A percentile compares a stretch with the other conserved stretches of the same genome.
Conservation (phyloP, 1,140 invertebrate species). For the Dryas iulia region DNA sequence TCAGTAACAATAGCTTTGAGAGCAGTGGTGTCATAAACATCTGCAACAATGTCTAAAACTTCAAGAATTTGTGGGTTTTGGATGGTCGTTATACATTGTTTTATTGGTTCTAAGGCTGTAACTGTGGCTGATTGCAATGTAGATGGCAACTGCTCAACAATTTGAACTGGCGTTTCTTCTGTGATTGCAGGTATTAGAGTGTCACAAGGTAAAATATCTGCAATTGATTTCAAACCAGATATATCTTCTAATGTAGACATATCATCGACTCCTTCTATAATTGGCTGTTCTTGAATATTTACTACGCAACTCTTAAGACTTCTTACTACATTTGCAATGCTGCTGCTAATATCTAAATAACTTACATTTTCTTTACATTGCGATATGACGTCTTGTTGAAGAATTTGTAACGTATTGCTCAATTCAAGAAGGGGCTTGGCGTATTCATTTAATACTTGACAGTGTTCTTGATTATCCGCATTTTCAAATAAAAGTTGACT, state of each 20-base stretch:
- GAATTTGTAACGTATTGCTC: constrained; percentile 69
- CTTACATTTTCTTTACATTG: constrained; percentile 57
- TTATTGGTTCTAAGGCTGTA: constrained; percentile 48
- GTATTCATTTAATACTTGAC: constrained; percentile 70
- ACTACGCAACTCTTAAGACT: constrained; percentile 80
- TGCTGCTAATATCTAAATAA: constrained; percentile 44
- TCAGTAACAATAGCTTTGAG: constrained; percentile 57
- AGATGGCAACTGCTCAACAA: constrained; percentile 31
- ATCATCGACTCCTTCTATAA: constrained; percentile 68
- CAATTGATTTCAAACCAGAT: constrained; percentile 80
- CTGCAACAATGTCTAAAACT: constrained; percentile 52
- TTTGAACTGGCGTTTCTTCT: constrained; percentile 41
- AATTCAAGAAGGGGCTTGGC: constrained; percentile 79
- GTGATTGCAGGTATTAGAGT: constrained; percentile 42
- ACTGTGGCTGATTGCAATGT: constrained; percentile 33
- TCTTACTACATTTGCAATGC: constrained; percentile 77
- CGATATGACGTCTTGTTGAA: constrained; percentile 75
- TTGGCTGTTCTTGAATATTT: constrained; percentile 74
- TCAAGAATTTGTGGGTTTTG: constrained; percentile 62
- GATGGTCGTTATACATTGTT: constrained; percentile 55
- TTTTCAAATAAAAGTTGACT: constrained; percentile 65
- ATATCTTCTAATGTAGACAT: constrained; percentile 81
- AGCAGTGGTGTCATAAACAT: constrained; percentile 33
- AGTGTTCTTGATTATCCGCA: constrained; percentile 44
- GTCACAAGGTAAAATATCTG: constrained; percentile 61